These are phyloP conservation scores for Dromococcyx pavoninus DNA, from an alignment of 2,797 vertebrate species.

Conservation along the genomic window DNA sequence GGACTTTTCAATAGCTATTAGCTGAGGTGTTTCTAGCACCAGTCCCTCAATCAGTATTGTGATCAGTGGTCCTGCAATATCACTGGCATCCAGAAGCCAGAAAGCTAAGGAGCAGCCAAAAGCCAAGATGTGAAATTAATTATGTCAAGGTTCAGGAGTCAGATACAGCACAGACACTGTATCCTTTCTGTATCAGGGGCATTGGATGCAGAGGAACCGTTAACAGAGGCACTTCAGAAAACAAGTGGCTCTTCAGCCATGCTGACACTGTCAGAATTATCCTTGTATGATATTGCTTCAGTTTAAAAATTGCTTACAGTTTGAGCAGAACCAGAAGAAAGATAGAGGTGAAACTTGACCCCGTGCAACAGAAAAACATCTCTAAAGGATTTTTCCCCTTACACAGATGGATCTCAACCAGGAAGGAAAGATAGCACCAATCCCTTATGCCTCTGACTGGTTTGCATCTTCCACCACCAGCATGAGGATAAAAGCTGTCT, in stretches of 20 bases:
- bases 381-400: neutral
- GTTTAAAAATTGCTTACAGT: neutral
- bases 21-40: neutral
- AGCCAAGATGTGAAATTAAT: neutral
- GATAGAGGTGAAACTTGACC: neutral
- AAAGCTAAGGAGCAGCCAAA: neutral
- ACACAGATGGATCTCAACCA: neutral
- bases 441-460: neutral
- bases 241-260: neutral
- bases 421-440: neutral
- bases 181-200: neutral
- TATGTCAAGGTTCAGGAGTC: neutral
- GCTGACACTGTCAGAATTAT: neutral
- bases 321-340: neutral
- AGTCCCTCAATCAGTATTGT: neutral
- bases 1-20: neutral
- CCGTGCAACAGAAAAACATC: neutral
- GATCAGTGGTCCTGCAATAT: too few relatives aligned
- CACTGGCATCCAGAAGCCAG: neutral
- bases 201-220: neutral
- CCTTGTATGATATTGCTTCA: neutral
- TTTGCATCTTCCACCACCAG: neutral
- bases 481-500: neutral
- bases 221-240: neutral
- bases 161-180: neutral